phyloP scores from a whole-genome alignment of 2,888 invertebrate genomes.

The Drosophila lutescens region DNA sequence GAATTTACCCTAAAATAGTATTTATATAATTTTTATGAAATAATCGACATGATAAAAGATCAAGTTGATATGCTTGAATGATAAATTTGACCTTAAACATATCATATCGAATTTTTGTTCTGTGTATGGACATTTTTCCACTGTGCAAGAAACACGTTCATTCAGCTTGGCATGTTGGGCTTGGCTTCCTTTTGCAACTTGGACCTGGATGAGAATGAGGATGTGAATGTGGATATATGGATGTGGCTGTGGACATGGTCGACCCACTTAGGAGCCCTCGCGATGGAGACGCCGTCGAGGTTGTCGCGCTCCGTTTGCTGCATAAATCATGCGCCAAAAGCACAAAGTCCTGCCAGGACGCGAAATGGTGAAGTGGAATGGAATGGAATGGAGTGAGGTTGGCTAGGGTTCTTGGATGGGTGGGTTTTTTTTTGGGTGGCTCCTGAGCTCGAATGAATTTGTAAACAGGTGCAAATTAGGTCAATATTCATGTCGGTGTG shows the following conservation, averaged over 20 bases:
- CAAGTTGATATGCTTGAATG: too few species aligned
- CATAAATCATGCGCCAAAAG: slow-evolving; percentile 73
- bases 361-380: slow-evolving; percentile 7
- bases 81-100: too few species aligned
- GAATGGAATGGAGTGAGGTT: neutral
- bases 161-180: slow-evolving; percentile 11
- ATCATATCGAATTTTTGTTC: too few species aligned
- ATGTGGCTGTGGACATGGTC: slow-evolving; percentile 24
- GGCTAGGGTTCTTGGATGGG: slow-evolving; percentile 1
- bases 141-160: slow-evolving; percentile 3
- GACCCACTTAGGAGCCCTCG: slow-evolving; percentile 37
- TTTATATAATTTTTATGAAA: too few species aligned
- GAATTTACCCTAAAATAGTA: too few species aligned
- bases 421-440: neutral
- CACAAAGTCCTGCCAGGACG: slow-evolving; percentile 63
- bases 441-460: slow-evolving; percentile 66
- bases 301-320: slow-evolving; percentile 47
- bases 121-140: too few species aligned
- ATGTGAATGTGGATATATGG: neutral
- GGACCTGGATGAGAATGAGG: slow-evolving; percentile 1
- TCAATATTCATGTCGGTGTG: slow-evolving; percentile 62
- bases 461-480: slow-evolving; percentile 75
- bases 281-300: slow-evolving; percentile 24
- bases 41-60: too few species aligned
- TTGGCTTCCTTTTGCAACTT: slow-evolving; percentile 9